A percentile compares a stretch with the other conserved stretches of the same genome.
Evolutionary conservation across 2,797 vertebrate genomes (phyloP).

Genomic region (Spinus olivaceus): DNA sequence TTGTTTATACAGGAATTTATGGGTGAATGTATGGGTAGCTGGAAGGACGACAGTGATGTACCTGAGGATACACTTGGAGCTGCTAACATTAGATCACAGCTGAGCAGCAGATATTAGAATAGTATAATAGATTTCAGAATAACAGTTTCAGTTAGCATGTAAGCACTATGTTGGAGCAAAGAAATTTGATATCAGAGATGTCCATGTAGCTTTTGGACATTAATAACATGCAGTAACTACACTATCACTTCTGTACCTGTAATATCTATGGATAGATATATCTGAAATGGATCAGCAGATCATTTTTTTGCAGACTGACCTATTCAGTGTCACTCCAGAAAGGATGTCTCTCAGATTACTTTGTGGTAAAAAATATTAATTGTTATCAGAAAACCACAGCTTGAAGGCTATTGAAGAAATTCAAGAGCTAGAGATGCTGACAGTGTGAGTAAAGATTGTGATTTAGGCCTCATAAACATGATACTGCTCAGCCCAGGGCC

Average conservation of each 20-base stretch:
- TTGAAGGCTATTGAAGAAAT: not conserved
- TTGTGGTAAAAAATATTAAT: not conserved
- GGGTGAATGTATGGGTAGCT: not conserved
- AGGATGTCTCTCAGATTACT: not conserved
- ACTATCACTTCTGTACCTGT: not conserved
- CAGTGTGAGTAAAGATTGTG: not conserved
- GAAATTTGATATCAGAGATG: not conserved
- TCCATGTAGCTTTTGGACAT: not conserved
- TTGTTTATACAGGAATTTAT: not conserved
- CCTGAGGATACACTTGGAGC: not conserved
- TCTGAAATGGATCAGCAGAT: not conserved
- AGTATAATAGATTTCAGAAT: not conserved
- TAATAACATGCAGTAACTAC: not conserved
- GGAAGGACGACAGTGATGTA: not conserved
- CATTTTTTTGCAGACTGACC: not conserved
- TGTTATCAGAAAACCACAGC: not conserved
- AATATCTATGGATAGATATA: not conserved
- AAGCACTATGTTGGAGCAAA: not conserved
- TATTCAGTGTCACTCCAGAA: not conserved
- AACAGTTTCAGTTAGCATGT: not conserved
- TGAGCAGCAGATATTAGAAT: not conserved
- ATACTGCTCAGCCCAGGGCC: not conserved
- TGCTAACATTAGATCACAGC: not conserved
- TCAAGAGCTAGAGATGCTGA: not conserved
- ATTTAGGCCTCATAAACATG: not conserved